Evolutionary conservation across 2,797 vertebrate species (phyloP).

Genomic region (Spea hammondii): DNA sequence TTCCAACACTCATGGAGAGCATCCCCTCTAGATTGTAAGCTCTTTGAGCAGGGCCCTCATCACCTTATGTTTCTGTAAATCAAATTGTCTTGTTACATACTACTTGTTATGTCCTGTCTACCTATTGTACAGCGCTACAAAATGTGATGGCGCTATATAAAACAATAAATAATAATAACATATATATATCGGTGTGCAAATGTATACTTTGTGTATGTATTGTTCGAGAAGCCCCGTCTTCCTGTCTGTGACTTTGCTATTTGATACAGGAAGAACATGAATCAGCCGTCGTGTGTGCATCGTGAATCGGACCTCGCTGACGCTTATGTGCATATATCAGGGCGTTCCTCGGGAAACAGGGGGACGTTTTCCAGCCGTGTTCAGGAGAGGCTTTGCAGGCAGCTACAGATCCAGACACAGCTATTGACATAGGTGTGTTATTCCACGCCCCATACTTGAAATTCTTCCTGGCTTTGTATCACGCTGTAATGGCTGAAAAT

Average conservation of each 20-base stretch:
- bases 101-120: too few relatives aligned
- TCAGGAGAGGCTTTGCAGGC: slow-evolving; percentile 32
- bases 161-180: too few relatives aligned
- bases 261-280: slow-evolving; percentile 7
- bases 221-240: background rate
- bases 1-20: too few relatives aligned
- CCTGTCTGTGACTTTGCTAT: slow-evolving; percentile 3
- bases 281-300: slow-evolving; percentile 6
- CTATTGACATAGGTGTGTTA: slow-evolving; percentile 46
- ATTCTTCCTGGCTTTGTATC: slow-evolving; percentile 44
- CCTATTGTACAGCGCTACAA: too few relatives aligned
- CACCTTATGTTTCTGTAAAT: too few relatives aligned
- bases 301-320: slow-evolving; percentile 1
- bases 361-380: slow-evolving; percentile 28
- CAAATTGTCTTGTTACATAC: too few relatives aligned
- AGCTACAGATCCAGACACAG: slow-evolving; percentile 49
- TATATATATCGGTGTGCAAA: too few relatives aligned
- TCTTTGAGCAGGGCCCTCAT: too few relatives aligned
- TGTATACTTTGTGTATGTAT: too few relatives aligned
- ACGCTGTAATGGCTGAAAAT: slow-evolving; percentile 30
- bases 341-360: slow-evolving; percentile 31
- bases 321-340: slow-evolving; percentile 10
- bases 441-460: slow-evolving; percentile 49
- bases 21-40: too few relatives aligned
- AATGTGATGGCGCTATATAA: too few relatives aligned